Conservation (phyloP, 2,797 vertebrate species). For the Coregonus sp. region DNA sequence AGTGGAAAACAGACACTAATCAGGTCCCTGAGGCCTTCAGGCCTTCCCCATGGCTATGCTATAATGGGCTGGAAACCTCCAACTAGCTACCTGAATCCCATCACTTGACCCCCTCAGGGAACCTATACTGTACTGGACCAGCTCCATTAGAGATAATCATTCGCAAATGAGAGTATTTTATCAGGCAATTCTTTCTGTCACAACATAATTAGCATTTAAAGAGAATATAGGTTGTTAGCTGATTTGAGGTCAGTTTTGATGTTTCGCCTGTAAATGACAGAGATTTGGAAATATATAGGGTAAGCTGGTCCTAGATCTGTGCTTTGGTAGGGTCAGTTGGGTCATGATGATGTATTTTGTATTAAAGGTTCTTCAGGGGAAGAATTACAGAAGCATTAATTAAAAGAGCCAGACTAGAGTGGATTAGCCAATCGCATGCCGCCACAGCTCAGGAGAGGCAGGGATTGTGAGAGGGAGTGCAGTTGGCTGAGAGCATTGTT, state of each 20-base stretch:
- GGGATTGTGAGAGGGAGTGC: neutral
- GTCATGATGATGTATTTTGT: conserved; percentile 13
- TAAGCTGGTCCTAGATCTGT: neutral
- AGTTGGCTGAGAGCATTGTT: neutral
- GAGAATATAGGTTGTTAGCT: neutral
- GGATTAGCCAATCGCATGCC: conserved; percentile 45
- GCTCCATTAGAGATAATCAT: neutral
- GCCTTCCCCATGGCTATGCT: conserved; percentile 15
- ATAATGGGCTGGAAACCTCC: neutral
- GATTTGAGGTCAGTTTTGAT: conserved; percentile 5
- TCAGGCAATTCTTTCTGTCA: neutral
- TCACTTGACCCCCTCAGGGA: neutral
- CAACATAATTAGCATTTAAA: neutral
- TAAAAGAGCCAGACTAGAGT: conserved; percentile 9
- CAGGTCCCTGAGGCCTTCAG: conserved; percentile 47
- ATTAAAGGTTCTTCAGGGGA: neutral
- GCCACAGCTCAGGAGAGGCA: conserved; percentile 41
- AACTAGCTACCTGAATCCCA: neutral
- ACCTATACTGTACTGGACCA: neutral
- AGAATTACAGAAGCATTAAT: neutral
- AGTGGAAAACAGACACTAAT: conserved; percentile 45
- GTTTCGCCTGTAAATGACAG: neutral
- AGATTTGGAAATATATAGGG: neutral
- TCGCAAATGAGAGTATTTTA: neutral
- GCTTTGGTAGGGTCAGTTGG: neutral